Evolutionary conservation across 1,140 invertebrate species (phyloP).

Genomic region (Colletes latitarsis): DNA sequence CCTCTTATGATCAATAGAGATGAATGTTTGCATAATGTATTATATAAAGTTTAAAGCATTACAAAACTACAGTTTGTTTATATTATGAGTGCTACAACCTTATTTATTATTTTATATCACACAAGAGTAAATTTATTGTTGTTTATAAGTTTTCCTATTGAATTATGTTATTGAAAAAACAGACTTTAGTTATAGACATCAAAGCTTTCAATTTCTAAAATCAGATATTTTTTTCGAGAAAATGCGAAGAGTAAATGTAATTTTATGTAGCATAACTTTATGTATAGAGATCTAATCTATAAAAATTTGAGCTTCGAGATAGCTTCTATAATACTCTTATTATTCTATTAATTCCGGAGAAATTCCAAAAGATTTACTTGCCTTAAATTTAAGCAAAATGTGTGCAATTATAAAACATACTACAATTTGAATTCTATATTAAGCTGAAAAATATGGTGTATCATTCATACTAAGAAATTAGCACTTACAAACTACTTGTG

Average conservation of each 20-base stretch:
- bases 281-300: slow-evolving; percentile 12
- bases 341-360: not conserved
- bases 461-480: slow-evolving; percentile 11
- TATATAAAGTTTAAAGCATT: not conserved
- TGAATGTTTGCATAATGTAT: not conserved
- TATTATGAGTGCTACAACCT: not conserved
- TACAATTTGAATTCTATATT: slow-evolving; percentile 13
- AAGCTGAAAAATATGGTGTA: slow-evolving; percentile 24
- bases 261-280: not conserved
- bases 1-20: not conserved
- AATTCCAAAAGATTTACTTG: slow-evolving; percentile 13
- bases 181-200: not conserved
- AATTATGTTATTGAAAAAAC: not conserved
- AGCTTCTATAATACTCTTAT: not conserved
- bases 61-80: not conserved
- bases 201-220: slow-evolving; percentile 2
- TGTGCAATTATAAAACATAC: slow-evolving; percentile 30
- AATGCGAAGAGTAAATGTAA: not conserved
- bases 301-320: not conserved
- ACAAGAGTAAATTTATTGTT: slow-evolving; percentile 18
- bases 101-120: slow-evolving; percentile 5
- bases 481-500: slow-evolving; percentile 11
- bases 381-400: slow-evolving; percentile 15
- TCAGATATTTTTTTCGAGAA: slow-evolving; percentile 5
- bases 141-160: not conserved